Percentiles rank a stretch among this genome's conserved stretches.
Conservation (phyloP, 2,888 invertebrate species). For the Siphlonurus alternatus region DNA sequence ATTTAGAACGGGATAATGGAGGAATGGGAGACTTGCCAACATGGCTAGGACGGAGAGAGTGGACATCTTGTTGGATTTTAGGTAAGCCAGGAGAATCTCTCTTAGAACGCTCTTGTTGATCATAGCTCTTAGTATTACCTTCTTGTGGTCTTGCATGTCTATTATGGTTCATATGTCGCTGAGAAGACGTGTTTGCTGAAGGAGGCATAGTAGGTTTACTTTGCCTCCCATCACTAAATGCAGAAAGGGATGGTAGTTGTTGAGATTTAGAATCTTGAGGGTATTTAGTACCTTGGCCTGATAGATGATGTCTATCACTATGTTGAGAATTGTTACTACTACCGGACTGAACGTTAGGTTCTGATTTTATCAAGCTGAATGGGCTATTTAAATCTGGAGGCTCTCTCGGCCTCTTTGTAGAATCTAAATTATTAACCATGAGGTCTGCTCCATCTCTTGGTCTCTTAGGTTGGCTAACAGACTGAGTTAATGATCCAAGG, state of each 20-base stretch:
- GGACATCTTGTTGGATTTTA: background rate
- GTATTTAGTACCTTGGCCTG: slow-evolving; percentile 3
- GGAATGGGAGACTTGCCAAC: background rate
- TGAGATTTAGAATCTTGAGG: background rate
- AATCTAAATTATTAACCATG: background rate
- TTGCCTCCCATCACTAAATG: background rate
- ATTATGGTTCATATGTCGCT: background rate
- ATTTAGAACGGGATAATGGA: background rate
- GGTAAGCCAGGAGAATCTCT: background rate
- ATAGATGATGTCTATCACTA: slow-evolving; percentile 7
- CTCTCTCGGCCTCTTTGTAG: slow-evolving; percentile 2
- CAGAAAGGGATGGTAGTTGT: background rate
- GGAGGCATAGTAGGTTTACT: background rate
- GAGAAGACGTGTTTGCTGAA: background rate
- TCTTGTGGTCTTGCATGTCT: background rate
- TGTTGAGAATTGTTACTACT: background rate
- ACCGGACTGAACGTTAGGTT: background rate
- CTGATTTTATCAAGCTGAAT: background rate
- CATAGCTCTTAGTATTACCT: background rate
- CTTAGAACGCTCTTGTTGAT: background rate
- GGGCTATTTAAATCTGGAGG: background rate
- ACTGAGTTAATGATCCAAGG: background rate
- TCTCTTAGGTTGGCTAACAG: background rate
- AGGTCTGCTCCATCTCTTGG: slow-evolving; percentile 13
- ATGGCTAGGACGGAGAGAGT: background rate